Evolutionary conservation across 2,888 invertebrate genomes (phyloP), one percentile per base, ranked within the genome.

Genomic region (Chalcis sispes): DNA sequence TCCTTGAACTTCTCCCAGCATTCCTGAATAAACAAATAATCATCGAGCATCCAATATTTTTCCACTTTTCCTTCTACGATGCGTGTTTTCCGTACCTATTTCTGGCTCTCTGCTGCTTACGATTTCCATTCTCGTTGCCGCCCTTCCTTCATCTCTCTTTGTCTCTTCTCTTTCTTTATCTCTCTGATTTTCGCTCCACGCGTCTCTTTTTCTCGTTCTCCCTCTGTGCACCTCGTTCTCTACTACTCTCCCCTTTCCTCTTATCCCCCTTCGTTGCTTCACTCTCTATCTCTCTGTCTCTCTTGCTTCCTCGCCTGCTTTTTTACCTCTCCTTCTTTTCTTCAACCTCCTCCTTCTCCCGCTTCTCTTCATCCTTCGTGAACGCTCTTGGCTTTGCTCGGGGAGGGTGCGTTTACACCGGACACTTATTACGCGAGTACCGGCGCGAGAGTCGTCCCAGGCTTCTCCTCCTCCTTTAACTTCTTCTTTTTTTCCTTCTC

Each of bases 341-440:
- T 10, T 25, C 48, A 2, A 7, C 15, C 56, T 48, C 23, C 18
- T 10, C 48, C 15, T 10, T 10, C 15, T 10, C 18, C 36, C 32
- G 3, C 20, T n/a, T 8, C 15, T 48, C 36, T 18, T 25, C 23
- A 18, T 61, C 52, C 32, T 29, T 4, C 32, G 56, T 4, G 2
- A 8, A 15, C 54, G 23, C 10, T 7, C n/a, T 10, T 32, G 8
- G 32, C 56, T 59, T 29, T 29, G 23, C 32, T 32, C 8, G 18
- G 23, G 61, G 36, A 79, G 77, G 79, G 79, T 77, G 72, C 75
- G 69, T 75, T 79, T 79, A 77, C 65, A 77, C 64, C 75, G 70
- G 62, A 40, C 54, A 65, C 72, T 77, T 77, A 75, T 79, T 77
- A 77, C 72, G 75, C 77, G 78, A 77, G 79, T 77, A 69, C 75